These are phyloP conservation scores for Tethea ocularis DNA, from an alignment of 2,888 invertebrate genomes.

Conservation along the genomic window DNA sequence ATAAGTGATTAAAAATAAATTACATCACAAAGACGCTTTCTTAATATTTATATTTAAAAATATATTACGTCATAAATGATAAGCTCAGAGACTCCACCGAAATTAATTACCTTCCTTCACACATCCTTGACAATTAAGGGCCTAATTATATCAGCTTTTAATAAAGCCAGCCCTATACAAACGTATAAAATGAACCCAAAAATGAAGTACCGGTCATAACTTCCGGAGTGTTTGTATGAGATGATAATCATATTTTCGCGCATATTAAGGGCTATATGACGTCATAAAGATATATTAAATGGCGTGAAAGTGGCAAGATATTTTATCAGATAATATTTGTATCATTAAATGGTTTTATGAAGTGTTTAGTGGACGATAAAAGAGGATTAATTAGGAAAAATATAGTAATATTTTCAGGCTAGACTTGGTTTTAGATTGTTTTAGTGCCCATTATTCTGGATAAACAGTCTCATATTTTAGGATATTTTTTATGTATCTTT, in stretches of 20 bases:
- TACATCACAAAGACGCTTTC: too few relatives aligned
- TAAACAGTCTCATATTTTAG: not conserved
- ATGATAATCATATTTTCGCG: slow-evolving; percentile 72
- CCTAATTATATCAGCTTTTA: slow-evolving; percentile 61
- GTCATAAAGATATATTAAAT: slow-evolving; percentile 72
- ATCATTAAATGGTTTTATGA: slow-evolving; percentile 62
- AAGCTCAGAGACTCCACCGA: not conserved
- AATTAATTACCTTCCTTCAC: slow-evolving; percentile 22
- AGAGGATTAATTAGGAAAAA: slow-evolving; percentile 43
- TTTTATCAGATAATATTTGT: slow-evolving; percentile 74
- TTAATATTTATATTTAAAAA: too few relatives aligned
- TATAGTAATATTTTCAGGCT: not conserved
- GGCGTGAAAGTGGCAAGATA: slow-evolving; percentile 46
- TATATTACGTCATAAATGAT: too few relatives aligned
- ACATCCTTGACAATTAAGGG: slow-evolving; percentile 42
- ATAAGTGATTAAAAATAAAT: too few relatives aligned
- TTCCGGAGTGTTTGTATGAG: slow-evolving; percentile 57
- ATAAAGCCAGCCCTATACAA: slow-evolving; percentile 54
- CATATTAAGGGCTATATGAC: slow-evolving; percentile 72
- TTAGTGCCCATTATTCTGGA: not conserved
- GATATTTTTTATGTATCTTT: not conserved
- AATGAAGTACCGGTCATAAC: slow-evolving; percentile 50
- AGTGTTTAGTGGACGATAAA: slow-evolving; percentile 37
- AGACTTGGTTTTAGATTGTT: not conserved
- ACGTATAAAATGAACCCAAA: slow-evolving; percentile 62